Evolutionary conservation across 2,113 vertebrate species (phyloP), one percentile per base, ranked within the genome.

Genomic region (Vicugna pacos): DNA sequence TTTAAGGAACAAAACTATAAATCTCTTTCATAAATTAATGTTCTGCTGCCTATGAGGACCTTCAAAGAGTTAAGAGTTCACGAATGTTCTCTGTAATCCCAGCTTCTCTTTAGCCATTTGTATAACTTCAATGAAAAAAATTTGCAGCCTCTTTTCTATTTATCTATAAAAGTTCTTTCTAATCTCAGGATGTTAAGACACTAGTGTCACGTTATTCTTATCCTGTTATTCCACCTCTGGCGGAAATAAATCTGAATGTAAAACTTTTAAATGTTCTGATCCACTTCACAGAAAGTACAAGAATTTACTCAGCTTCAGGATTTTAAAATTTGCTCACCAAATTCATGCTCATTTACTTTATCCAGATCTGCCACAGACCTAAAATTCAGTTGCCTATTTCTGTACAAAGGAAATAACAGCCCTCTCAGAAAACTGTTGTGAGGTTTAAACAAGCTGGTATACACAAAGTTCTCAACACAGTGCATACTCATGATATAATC

Each of bases 141-240:
- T 92, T 65, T 91, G 13, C 89, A 95, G 94, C 62, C 9, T 3
- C 52, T 70, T 86, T 65, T 65, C 86, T 77, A 91, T 60, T 65
- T 48, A 77, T 48, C 30, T 93, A 75, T 73, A 92, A 62, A 94
- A 93, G 5, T 83, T n/a, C 24, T 42, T 83, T 65, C 83, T 72
- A 94, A 22, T 50, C 42, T 75, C 85, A 85, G 17, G 48, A 62
- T 50, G 26, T 65, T 62, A 89, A 89, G n/a, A 73, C 38, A 73
- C 22, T 65, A 67, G 26, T 26, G 14, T 46, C 58, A 83, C 12
- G 62, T 60, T 92, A 60, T 42, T 79, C 14, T n/a, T 50, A 26
- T 46, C 54, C 48, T 58, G 26, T 13, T 88, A 5, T 54, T 22
- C 60, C 56, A 14, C 19, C 50, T 67, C 28, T 65, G 58, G 24